Percentiles rank a stretch among this genome's conserved stretches.
phyloP scores from a whole-genome alignment of 1,140 invertebrate genomes.

The Hestina assimilis region DNA sequence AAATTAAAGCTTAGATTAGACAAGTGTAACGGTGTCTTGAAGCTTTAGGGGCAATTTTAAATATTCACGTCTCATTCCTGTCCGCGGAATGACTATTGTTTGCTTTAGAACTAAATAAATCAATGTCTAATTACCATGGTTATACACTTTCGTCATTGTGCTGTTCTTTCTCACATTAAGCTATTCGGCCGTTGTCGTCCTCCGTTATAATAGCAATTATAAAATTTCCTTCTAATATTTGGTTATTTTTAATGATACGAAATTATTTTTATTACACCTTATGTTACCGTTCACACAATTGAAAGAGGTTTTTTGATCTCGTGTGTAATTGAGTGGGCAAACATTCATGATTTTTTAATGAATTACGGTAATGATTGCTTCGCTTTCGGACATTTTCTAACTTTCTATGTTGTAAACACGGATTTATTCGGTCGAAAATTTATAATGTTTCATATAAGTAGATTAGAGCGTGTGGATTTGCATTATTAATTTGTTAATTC shows the following conservation, averaged over 20 bases:
- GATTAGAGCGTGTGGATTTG: conserved; percentile 28
- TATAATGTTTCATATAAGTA: conserved; percentile 40
- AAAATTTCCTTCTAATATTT: conserved; percentile 55
- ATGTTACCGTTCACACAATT: conserved; percentile 56
- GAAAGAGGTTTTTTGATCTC: conserved; percentile 36
- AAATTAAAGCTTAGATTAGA: background rate
- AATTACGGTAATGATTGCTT: conserved; percentile 40
- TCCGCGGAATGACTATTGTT: conserved; percentile 21
- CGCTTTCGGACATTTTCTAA: conserved; percentile 39
- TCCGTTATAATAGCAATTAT: conserved; percentile 50
- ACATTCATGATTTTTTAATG: conserved; percentile 51
- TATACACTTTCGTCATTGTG: conserved; percentile 40
- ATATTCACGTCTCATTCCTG: conserved; percentile 16
- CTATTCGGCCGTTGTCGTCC: conserved; percentile 30
- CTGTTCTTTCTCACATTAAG: conserved; percentile 56
- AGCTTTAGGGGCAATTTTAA: conserved; percentile 17
- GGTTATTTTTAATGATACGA: conserved; percentile 55
- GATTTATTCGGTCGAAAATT: conserved; percentile 48
- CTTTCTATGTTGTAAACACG: conserved; percentile 67
- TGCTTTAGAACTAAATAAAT: conserved; percentile 37
- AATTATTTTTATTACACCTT: conserved; percentile 54
- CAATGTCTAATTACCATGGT: conserved; percentile 40
- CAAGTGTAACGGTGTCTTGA: conserved; percentile 5
- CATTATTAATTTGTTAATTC: conserved; percentile 12
- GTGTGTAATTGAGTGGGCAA: conserved; percentile 47